These are phyloP conservation scores for Chironomus riparius DNA, from an alignment of 2,888 invertebrate species.

Conservation along the genomic window DNA sequence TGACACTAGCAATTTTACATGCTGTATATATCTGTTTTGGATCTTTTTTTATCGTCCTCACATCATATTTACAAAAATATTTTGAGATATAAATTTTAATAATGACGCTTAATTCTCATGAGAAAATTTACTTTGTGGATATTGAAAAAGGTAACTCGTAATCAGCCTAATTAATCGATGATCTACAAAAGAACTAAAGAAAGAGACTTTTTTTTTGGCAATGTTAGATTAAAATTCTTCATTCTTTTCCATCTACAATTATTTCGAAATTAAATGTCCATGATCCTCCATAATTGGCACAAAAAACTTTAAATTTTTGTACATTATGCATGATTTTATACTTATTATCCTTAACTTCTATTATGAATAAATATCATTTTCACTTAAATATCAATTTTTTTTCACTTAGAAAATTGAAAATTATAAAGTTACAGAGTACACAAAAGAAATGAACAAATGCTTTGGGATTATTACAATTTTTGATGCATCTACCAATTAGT, in stretches of 20 bases:
- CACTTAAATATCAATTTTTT: background rate
- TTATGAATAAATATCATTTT: slow-evolving; percentile 3
- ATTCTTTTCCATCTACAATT: background rate
- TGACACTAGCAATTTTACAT: no score
- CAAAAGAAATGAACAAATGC: background rate
- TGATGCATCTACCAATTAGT: background rate
- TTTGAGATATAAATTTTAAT: no score
- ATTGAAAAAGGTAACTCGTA: background rate
- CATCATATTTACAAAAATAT: no score
- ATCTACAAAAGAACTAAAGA: background rate
- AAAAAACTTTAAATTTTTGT: background rate
- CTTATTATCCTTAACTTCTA: background rate
- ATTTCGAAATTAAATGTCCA: background rate
- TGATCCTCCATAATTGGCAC: background rate
- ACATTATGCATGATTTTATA: background rate
- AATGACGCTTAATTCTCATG: no score
- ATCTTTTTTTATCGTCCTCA: no score
- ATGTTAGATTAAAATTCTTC: background rate
- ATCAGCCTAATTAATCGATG: background rate
- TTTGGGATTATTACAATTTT: background rate
- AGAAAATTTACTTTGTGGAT: background rate
- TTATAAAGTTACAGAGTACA: background rate
- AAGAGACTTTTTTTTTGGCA: background rate
- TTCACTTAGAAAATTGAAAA: background rate
- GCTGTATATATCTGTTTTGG: no score